Conservation (phyloP, 2,113 vertebrate genomes). For the Pseudopipra pipra region DNA sequence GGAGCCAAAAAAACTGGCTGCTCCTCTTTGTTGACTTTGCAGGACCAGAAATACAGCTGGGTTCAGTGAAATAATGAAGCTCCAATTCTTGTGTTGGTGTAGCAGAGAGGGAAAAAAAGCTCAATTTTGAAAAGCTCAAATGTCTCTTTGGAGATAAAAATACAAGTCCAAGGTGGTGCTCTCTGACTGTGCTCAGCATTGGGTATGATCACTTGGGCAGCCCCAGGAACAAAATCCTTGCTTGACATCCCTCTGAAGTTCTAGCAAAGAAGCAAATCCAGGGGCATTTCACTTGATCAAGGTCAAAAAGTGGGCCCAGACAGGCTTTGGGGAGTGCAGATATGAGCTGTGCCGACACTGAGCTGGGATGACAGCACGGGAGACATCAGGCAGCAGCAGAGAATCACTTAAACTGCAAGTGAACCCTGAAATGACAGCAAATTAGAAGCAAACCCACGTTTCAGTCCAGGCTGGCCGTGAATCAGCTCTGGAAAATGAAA, state of each 20-base stretch:
- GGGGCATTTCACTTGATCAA: background rate
- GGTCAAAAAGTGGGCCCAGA: background rate
- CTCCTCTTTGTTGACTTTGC: slow-evolving; percentile 44
- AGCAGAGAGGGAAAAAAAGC: background rate
- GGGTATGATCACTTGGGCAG: fast-evolving
- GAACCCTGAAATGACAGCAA: background rate
- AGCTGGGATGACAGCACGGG: background rate
- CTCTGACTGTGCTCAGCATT: background rate
- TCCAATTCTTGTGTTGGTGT: background rate
- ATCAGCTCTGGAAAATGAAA: slow-evolving; percentile 43
- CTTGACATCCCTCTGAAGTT: background rate
- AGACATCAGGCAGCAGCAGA: background rate
- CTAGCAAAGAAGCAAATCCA: background rate
- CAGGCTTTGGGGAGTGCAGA: background rate
- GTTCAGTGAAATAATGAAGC: background rate
- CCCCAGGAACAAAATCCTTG: background rate
- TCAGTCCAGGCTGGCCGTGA: background rate
- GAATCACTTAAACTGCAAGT: background rate
- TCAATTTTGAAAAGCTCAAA: background rate
- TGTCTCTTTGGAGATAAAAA: background rate
- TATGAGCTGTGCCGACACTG: background rate
- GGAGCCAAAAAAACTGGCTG: slow-evolving; percentile 44
- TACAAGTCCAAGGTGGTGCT: background rate
- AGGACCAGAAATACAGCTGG: background rate
- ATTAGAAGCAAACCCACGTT: background rate